phyloP scores from a whole-genome alignment of 2,888 invertebrate genomes.

The Platycnemis pennipes region DNA sequence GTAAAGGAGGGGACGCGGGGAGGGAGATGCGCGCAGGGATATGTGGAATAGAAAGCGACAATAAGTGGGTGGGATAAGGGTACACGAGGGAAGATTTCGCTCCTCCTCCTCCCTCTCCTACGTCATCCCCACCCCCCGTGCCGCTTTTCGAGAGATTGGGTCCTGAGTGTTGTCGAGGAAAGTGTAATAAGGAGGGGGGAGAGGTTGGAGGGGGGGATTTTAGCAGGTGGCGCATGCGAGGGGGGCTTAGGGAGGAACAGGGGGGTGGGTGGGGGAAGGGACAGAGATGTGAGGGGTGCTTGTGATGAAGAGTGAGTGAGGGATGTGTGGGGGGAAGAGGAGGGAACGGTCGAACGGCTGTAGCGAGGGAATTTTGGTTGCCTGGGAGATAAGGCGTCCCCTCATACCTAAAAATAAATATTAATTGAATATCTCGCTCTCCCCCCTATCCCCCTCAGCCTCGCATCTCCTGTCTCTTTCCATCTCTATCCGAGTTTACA shows the following conservation, averaged over 20 bases:
- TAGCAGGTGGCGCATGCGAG: background rate
- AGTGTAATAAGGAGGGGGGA: conserved; percentile 11
- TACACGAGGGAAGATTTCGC: background rate
- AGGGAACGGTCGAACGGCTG: conserved; percentile 25
- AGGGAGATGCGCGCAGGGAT: background rate
- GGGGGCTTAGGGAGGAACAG: background rate
- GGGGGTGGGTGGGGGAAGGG: background rate
- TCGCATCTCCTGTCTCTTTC: conserved; percentile 11
- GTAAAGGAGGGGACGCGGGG: background rate
- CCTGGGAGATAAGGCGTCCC: conserved; percentile 60
- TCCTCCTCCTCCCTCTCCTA: background rate
- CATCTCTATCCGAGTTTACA: conserved; percentile 11
- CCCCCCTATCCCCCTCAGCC: background rate
- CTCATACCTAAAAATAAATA: conserved; percentile 62
- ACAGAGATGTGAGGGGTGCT: background rate
- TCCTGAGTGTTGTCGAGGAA: conserved; percentile 23
- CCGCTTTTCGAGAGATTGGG: conserved; percentile 54
- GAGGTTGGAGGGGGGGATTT: background rate
- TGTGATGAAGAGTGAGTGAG: conserved; percentile 63
- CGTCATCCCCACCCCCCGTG: background rate
- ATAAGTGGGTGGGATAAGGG: conserved; percentile 39
- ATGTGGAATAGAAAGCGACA: conserved; percentile 56
- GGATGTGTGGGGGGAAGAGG: background rate
- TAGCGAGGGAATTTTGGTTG: conserved; percentile 43
- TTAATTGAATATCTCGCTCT: conserved; percentile 56